Base-by-base conservation (phyloP, 2,113 vertebrate species). In the Physeter macrocephalus region DNA sequence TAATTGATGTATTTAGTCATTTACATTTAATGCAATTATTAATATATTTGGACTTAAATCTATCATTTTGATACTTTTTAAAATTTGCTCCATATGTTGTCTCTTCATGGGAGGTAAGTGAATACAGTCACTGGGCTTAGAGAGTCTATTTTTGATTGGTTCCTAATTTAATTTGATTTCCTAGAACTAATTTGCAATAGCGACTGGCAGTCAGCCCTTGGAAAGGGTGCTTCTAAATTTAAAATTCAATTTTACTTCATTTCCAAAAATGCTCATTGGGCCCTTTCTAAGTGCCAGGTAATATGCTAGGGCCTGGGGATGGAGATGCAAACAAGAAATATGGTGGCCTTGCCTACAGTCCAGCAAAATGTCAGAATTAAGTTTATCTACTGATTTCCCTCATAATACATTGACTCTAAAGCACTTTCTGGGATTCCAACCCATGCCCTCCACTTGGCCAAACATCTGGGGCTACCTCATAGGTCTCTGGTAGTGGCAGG, bases 171-270 rank as follows among this genome's bases (percentile, higher is more conserved):
- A 91, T 95, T 90, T 96, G 90, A 97, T 97, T 96, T 96, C 85
- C 90, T 92, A 96, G 83, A 97, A 96, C 83, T 95, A 87, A 97
- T 97, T 97, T 94, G 89, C 94, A 97, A 88, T 96, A 95, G 83
- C 89, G 66, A 97, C 93, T 97, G 93, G 95, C 97, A 96, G 88
- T 90, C 49, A 27, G 97, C 95, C 69, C 95, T 88, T 95, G 87
- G 83, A 97, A 97, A 97, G 92, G 74, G 83, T 96, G 72, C 31
- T 93, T 96, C 96, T 96, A 97, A 97, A 97, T 98, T 95, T 98
- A 97, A 97, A 97, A 95, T 95, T 97, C 96, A 95, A 96, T 97
- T 97, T 97, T 95, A 97, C 94, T 93, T 97, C 93, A 97, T 98
- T 94, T 94, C 90, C 84, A 90, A 74, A 97, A 93, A 96, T 74